Conservation (phyloP, 2,113 vertebrate species). For the Oreochromis niloticus region DNA sequence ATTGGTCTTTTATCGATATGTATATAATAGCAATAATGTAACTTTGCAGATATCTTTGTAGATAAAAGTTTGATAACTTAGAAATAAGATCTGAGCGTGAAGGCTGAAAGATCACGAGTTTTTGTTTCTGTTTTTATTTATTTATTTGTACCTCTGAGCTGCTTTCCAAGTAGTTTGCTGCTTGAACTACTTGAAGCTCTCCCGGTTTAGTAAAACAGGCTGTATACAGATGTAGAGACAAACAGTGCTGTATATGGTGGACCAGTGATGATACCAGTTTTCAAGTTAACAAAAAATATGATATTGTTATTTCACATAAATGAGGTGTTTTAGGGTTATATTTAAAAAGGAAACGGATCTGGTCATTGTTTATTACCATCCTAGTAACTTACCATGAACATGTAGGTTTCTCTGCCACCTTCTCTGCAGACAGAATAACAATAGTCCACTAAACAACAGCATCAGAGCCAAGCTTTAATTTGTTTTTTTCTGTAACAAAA, state of each 20-base stretch:
- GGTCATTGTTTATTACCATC: neutral
- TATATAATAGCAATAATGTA: neutral
- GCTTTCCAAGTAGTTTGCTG: neutral
- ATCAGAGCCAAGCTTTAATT: no score
- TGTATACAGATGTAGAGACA: neutral
- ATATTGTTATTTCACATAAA: neutral
- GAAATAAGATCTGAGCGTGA: neutral
- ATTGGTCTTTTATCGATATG: neutral
- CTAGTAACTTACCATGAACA: neutral
- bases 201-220: neutral
- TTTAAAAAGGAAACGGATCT: neutral
- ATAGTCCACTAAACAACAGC: neutral
- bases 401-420: neutral
- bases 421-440: neutral
- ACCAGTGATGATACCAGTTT: neutral
- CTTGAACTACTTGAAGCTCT: neutral
- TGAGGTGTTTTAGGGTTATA: neutral
- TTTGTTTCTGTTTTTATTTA: neutral
- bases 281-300: neutral
- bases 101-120: neutral
- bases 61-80: neutral
- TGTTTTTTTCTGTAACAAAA: neutral
- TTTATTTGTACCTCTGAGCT: neutral
- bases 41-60: fast-evolving
- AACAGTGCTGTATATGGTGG: neutral